These are phyloP conservation scores for Austrofundulus limnaeus DNA, from an alignment of 2,113 vertebrate genomes.

Conservation along the genomic window DNA sequence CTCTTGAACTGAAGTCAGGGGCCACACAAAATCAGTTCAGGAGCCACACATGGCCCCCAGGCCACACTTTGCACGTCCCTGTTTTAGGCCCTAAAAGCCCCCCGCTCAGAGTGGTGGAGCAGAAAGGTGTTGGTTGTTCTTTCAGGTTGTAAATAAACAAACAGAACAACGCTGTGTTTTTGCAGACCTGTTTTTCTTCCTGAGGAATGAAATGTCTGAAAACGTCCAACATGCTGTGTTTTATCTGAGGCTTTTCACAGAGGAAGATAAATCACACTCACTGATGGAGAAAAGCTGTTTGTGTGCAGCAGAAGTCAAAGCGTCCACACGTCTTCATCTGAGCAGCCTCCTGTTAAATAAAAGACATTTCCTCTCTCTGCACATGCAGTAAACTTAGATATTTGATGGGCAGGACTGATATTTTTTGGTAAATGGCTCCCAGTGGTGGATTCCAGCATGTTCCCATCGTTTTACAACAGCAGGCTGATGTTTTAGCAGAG, in stretches of 20 bases:
- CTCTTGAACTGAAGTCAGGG: too few relatives aligned
- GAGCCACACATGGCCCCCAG: not conserved
- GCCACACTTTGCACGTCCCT: too few relatives aligned
- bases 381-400: constrained; percentile 8
- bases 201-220: constrained; percentile 7
- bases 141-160: not conserved
- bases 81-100: constrained; percentile 30
- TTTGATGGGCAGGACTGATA: constrained; percentile 12
- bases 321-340: not conserved
- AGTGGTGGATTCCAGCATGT: constrained; percentile 27
- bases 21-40: too few relatives aligned
- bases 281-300: not conserved
- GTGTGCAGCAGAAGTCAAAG: constrained; percentile 11
- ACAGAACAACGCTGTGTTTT: constrained; percentile 8
- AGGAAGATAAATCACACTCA: not conserved
- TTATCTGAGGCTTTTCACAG: constrained; percentile 3
- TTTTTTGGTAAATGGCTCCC: constrained; percentile 22
- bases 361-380: not conserved
- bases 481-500: constrained; percentile 32
- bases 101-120: constrained; percentile 46
- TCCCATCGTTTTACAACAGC: constrained; percentile 47
- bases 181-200: constrained; percentile 57
- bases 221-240: constrained; percentile 4
- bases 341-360: not conserved
- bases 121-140: constrained; percentile 43